phyloP scores from a whole-genome alignment of 2,797 vertebrate species.

The Setipinna tenuifilis region DNA sequence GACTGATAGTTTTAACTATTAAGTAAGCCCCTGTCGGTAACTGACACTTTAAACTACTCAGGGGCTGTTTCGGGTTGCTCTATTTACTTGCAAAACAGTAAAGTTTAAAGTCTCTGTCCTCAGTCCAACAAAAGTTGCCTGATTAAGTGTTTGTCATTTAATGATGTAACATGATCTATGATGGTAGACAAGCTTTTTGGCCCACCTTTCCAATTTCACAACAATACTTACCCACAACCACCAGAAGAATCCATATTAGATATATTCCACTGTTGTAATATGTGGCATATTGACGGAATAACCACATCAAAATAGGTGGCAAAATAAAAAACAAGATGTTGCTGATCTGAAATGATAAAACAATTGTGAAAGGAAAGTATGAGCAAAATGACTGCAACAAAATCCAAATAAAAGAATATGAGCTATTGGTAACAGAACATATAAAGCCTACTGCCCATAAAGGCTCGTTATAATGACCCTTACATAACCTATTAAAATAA shows the following conservation, averaged over 20 bases:
- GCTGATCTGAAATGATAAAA: slow-evolving; percentile 90
- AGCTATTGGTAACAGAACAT: not conserved
- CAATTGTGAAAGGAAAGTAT: slow-evolving; percentile 48
- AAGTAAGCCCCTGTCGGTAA: no score
- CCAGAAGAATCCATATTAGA: slow-evolving; percentile 95
- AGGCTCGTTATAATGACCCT: not conserved
- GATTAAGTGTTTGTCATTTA: not conserved
- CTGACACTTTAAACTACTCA: no score
- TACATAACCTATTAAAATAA: not conserved
- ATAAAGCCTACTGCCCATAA: not conserved
- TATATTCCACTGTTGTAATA: slow-evolving; percentile 99
- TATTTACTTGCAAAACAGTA: no score
- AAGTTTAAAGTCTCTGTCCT: no score
- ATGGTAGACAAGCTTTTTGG: not conserved
- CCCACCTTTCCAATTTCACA: not conserved
- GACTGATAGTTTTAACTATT: no score
- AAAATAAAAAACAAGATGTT: slow-evolving; percentile 97
- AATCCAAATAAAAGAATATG: not conserved
- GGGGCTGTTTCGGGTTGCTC: no score
- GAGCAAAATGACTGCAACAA: slow-evolving; percentile 14
- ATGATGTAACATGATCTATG: not conserved
- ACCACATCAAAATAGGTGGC: slow-evolving; percentile 96
- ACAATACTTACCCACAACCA: slow-evolving; percentile 92
- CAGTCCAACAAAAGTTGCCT: no score
- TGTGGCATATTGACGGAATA: slow-evolving; percentile 94